Evolutionary conservation across 2,113 vertebrate genomes (phyloP).

Genomic region (Castor canadensis): DNA sequence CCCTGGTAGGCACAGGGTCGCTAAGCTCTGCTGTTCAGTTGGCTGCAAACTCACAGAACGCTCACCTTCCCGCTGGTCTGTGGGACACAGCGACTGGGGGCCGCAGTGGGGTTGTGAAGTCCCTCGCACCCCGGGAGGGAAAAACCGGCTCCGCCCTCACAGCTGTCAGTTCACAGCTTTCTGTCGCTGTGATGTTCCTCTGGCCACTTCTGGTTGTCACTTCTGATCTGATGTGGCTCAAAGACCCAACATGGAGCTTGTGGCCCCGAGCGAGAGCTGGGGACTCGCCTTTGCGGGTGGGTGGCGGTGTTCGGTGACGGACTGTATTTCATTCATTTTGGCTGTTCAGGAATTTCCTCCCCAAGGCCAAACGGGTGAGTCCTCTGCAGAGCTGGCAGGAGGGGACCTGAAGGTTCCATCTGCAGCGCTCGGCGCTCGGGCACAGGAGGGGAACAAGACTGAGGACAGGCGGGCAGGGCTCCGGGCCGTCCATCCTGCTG

Average conservation of each 20-base stretch:
- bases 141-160: not conserved
- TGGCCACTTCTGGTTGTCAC: not conserved
- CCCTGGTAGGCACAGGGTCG: too few species aligned
- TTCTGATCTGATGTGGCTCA: not conserved
- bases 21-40: too few species aligned
- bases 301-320: too few species aligned
- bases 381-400: too few species aligned
- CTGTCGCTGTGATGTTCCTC: not conserved
- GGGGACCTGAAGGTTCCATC: too few species aligned
- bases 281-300: not conserved
- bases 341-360: not conserved
- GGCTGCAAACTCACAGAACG: too few species aligned
- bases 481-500: not conserved
- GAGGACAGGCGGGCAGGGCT: not conserved
- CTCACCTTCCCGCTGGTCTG: too few species aligned
- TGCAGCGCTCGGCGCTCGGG: not conserved
- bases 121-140: not conserved
- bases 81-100: not conserved
- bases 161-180: not conserved
- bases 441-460: fast-evolving
- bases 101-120: too few species aligned
- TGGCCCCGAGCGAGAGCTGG: not conserved
- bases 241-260: not conserved
- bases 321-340: not conserved
- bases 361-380: not conserved